These are phyloP conservation scores for Doris montereyensis DNA, from an alignment of 2,888 invertebrate genomes.

Conservation along the genomic window DNA sequence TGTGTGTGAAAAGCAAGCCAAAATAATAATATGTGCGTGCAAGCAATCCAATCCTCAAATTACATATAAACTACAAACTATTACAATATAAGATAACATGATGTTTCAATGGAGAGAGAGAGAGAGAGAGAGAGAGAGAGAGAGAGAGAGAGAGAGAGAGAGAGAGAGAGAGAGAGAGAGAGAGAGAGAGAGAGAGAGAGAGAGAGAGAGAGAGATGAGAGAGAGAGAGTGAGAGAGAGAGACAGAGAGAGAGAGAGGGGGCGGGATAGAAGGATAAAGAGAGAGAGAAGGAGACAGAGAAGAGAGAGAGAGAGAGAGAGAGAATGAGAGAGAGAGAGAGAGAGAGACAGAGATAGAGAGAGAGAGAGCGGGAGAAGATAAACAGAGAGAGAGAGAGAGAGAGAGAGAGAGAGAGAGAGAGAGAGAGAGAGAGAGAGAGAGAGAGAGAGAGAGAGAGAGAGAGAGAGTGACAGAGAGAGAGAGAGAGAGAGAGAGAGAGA, in stretches of 20 bases:
- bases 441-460: slow-evolving; percentile 10
- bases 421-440: not conserved
- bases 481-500: slow-evolving; percentile 8
- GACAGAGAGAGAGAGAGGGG: slow-evolving; percentile 6
- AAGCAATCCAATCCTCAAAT: not conserved
- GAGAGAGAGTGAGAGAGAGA: slow-evolving; percentile 3
- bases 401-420: not conserved
- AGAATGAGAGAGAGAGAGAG: not conserved
- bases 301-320: not conserved
- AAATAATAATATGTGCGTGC: too few relatives aligned
- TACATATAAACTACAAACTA: too few relatives aligned
- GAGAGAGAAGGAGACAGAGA: not conserved
- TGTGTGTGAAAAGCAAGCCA: too few relatives aligned
- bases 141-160: not conserved
- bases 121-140: not conserved
- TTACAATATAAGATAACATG: not conserved
- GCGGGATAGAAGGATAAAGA: not conserved
- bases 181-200: not conserved
- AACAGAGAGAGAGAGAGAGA: not conserved
- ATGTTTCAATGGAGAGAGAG: not conserved
- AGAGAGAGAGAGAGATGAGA: slow-evolving; percentile 16
- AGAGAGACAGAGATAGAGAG: slow-evolving; percentile 2
- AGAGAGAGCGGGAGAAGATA: not conserved
- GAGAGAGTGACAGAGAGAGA: slow-evolving; percentile 14
- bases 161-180: slow-evolving; percentile 1